A percentile compares a stretch with the other conserved stretches of the same genome.
phyloP scores from a whole-genome alignment of 1,140 invertebrate species.

The Philopotamus ludificatus region DNA sequence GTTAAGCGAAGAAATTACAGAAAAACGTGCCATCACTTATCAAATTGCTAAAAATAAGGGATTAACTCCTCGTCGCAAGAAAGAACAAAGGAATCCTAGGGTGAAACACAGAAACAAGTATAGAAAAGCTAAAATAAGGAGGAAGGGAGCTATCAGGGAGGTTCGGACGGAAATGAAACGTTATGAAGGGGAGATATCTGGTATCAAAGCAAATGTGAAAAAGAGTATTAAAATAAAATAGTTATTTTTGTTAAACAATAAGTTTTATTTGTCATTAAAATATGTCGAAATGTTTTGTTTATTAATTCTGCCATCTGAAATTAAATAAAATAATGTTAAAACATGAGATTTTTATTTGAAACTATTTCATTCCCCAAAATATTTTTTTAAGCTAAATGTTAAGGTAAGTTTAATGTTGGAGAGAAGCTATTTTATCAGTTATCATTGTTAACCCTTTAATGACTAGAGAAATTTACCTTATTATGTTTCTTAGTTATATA shows the following conservation, averaged over 20 bases:
- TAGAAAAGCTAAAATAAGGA: slow-evolving; percentile 83
- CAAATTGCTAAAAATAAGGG: slow-evolving; percentile 96
- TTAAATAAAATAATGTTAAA: slow-evolving; percentile 28
- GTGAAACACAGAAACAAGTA: slow-evolving; percentile 92
- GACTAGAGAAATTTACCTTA: too few species aligned
- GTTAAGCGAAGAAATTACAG: slow-evolving; percentile 44
- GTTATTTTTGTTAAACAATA: slow-evolving; percentile 18
- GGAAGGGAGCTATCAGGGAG: slow-evolving; percentile 84
- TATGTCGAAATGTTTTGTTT: slow-evolving; percentile 21
- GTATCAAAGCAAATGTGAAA: slow-evolving; percentile 82
- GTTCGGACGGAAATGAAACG: slow-evolving; percentile 73
- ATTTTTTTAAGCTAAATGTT: too few species aligned
- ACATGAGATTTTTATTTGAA: too few species aligned
- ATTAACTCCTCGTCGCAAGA: slow-evolving; percentile 83
- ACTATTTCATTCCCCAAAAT: too few species aligned
- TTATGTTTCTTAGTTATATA: too few species aligned
- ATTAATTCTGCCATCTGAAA: slow-evolving; percentile 39
- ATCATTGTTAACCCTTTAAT: too few species aligned
- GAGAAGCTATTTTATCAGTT: too few species aligned
- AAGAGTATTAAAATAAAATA: slow-evolving; percentile 86
- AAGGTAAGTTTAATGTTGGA: too few species aligned
- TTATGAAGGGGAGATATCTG: slow-evolving; percentile 88
- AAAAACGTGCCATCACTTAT: slow-evolving; percentile 84
- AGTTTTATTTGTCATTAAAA: background rate
- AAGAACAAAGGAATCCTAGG: slow-evolving; percentile 88